These are phyloP conservation scores for Ctenodactylus gundi DNA, from an alignment of 2,113 vertebrate species.

Conservation along the genomic window DNA sequence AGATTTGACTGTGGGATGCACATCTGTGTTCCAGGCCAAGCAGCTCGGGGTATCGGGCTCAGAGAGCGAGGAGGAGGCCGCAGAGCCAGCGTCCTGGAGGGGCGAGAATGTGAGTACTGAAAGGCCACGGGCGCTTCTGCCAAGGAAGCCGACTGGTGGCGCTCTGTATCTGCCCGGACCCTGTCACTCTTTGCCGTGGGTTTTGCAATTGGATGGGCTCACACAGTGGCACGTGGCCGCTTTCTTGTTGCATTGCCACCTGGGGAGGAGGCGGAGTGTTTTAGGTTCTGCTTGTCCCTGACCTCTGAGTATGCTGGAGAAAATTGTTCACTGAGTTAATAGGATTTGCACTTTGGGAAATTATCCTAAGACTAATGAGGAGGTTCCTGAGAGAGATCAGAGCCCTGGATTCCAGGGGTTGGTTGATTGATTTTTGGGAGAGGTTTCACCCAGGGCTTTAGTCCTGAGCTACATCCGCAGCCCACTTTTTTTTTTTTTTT, in stretches of 20 bases:
- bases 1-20: slow-evolving; percentile 56
- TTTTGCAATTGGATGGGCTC: background rate
- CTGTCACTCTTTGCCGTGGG: background rate
- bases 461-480: no score
- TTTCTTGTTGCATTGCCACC: rapidly evolving
- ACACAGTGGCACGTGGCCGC: rapidly evolving
- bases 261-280: background rate
- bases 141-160: no score
- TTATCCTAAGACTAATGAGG: rapidly evolving
- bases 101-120: slow-evolving; percentile 83
- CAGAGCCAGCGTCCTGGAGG: slow-evolving; percentile 72
- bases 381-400: no score
- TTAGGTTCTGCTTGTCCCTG: background rate
- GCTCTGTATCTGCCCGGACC: no score
- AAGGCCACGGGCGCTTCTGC: background rate
- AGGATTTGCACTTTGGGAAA: no score
- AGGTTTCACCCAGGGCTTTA: no score
- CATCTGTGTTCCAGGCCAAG: slow-evolving; percentile 83
- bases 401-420: no score
- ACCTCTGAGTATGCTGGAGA: rapidly evolving
- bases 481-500: no score
- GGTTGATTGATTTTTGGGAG: no score
- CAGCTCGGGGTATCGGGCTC: slow-evolving; percentile 63
- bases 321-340: background rate
- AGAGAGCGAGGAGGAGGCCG: slow-evolving; percentile 80